Base-by-base conservation (phyloP, 2,888 invertebrate species). In the Dichetophora obliterata region DNA sequence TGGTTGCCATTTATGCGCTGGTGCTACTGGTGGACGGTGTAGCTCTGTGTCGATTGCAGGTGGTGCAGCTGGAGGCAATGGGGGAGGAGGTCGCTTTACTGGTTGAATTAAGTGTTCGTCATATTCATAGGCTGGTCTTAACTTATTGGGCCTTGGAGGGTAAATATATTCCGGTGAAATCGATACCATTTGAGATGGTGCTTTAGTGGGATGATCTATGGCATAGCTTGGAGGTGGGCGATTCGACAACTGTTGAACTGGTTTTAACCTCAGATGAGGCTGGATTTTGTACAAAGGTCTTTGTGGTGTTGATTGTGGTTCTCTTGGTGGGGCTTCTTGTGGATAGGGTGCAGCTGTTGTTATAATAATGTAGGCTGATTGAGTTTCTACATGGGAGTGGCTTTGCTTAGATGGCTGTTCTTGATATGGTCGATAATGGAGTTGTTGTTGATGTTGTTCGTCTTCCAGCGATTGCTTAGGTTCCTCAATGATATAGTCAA, bases 381-480 rank as follows among this genome's bases (percentile, higher is more conserved):
- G 82, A 22, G 84, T 83, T 3, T 81, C 76, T 14, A 5, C 14
- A 16, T 59, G 71, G 6, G 59, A 43, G 48, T 48, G 68, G 5
- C 24, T 48, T 68, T 79, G 77, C 27, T 78, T 76, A 16, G 78
- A 73, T 8, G 78, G n/a, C 61, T 72, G 37, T 54, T 77, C 27
- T 54, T 75, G 63, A 3, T 73, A 27, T 6, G 75, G 80, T 8
- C 31, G 34, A 9, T 59, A 16, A 1, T 63, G 50, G 19, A 34
- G 71, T 31, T n/a, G 57, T 0, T 57, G 65, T 1, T 83, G 83
- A 4, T 83, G 85, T 0, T 82, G 83, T 43, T 87, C 86, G 65
- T 87, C 88, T 3, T 88, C 88, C 76, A 87, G 78, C 1, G 87
- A 85, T 78, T 88, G 88, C 24, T 86, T 84, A 0, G 88, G 88